These are phyloP conservation scores for Mnemiopsis leidyi DNA, from an alignment of 37 sponge, comb jelly and placozoan genomes.

Conservation along the genomic window DNA sequence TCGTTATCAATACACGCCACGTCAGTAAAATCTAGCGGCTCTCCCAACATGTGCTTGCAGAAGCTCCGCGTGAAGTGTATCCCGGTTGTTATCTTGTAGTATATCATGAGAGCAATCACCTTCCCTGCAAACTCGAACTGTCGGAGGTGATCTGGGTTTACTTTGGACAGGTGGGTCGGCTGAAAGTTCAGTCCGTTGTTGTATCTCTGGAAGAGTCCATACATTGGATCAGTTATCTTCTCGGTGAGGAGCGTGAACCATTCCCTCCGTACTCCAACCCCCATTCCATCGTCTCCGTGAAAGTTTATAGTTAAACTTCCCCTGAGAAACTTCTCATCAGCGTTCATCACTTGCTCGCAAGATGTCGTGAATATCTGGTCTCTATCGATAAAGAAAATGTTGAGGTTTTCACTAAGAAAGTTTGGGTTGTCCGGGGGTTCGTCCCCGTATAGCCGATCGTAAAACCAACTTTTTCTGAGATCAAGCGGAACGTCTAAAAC, in stretches of 20 bases:
- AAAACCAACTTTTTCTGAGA: conserved; percentile 39
- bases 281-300: conserved; percentile 57
- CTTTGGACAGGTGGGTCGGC: conserved; percentile 33
- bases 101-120: conserved; percentile 52
- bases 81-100: conserved; percentile 34
- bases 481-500: conserved; percentile 47
- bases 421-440: conserved; percentile 35
- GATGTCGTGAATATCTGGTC: conserved; percentile 49
- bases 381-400: conserved; percentile 61
- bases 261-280: conserved; percentile 38
- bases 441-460: conserved; percentile 6
- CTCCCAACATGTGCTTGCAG: conserved; percentile 57
- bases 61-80: conserved; percentile 50
- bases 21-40: conserved; percentile 44
- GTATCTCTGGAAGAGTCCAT: conserved; percentile 43
- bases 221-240: conserved; percentile 54
- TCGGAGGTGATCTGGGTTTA: conserved; percentile 47
- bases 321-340: background rate
- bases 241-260: conserved; percentile 62
- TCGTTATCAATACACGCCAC: conserved; percentile 45
- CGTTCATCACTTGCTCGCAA: conserved; percentile 61
- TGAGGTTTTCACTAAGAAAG: conserved; percentile 41
- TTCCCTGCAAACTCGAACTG: conserved; percentile 62
- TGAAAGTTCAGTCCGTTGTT: conserved; percentile 53
- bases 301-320: conserved; percentile 55